A percentile compares a stretch with the other conserved stretches of the same genome.
These are phyloP conservation scores for Ormyrus rosae DNA, from an alignment of 2,888 invertebrate species.

Conservation along the genomic window DNA sequence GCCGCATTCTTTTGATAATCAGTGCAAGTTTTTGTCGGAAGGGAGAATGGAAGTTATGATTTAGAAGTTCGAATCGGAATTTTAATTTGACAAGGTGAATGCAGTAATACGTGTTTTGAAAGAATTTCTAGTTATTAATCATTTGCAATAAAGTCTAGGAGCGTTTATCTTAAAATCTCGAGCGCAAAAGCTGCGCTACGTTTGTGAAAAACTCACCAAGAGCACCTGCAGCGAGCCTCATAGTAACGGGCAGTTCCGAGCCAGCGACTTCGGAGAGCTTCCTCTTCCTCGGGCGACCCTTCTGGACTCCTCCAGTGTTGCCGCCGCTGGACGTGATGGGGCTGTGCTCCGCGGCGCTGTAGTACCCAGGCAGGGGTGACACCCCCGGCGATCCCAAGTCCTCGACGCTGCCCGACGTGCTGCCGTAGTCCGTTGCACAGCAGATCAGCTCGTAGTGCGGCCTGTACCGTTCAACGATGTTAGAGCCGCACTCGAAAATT, in stretches of 20 bases:
- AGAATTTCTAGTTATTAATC: too few species aligned
- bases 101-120: too few species aligned
- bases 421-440: slow-evolving; percentile 78
- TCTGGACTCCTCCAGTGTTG: slow-evolving; percentile 76
- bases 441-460: slow-evolving; percentile 83
- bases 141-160: too few species aligned
- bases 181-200: too few species aligned
- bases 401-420: slow-evolving; percentile 80
- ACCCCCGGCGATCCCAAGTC: slow-evolving; percentile 79
- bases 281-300: slow-evolving; percentile 88
- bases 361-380: slow-evolving; percentile 81
- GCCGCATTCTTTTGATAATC: too few species aligned
- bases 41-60: too few species aligned
- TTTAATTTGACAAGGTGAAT: too few species aligned
- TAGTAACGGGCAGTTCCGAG: slow-evolving; percentile 81
- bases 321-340: slow-evolving; percentile 66
- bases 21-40: too few species aligned
- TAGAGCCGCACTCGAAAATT: too few species aligned
- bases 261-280: slow-evolving; percentile 80
- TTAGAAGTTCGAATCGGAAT: too few species aligned
- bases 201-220: slow-evolving; percentile 78
- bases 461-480: slow-evolving; percentile 66
- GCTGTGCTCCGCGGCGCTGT: slow-evolving; percentile 78
- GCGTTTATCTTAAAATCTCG: too few species aligned
- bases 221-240: slow-evolving; percentile 84